Base-by-base conservation (phyloP, 2,797 vertebrate genomes). In the Premnoplex brunnescens region DNA sequence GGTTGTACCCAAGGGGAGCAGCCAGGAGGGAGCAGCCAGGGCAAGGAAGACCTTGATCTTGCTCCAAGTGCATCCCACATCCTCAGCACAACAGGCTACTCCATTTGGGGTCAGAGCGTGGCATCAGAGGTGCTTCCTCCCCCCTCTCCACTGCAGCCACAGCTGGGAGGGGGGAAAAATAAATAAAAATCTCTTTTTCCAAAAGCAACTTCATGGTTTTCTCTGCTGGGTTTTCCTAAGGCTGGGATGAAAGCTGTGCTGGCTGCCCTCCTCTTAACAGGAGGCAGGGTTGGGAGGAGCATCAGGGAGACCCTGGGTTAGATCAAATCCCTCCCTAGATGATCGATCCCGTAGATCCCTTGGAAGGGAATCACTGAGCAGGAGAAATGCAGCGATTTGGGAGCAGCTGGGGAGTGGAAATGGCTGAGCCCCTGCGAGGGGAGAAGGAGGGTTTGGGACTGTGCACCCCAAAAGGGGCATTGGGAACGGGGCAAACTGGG, bases 391-490 rank as follows among this genome's bases (percentile, higher is more conserved):
- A 15, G 16, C 19, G 2, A 0, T 44, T 89, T 36, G 44, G 13
- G 17, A 22, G n/a, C 1, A 3, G 17, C 17, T 56, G 41, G 30
- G 30, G 17, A 24, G 5, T 16, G 14, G 21, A 39, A 28, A 39
- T 14, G 3, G 28, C 55, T 64, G 37, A 14, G 14, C 14, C 19
- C 18, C 18, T 63, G 73, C 44, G 41, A 4, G 32, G 41, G 32
- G 10, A 20, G 18, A 48, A 28, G 7, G 18, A 17, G 9, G 4
- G 1, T 19, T 27, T 48, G 48, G 19, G 54, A 36, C 6, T 12
- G 9, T 1, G 2, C 14, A 0, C 8, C 20, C 8, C 1, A 12
- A 32, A 30, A 71, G 6, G 30, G 37, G 12, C 9, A 7, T 18
- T 64, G 22, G 9, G 22, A 55, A 44, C 5, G 20, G 12, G 37